These are phyloP conservation scores for Macrotrachela quadricornifera DNA, from an alignment of 1,140 invertebrate species.

Conservation along the genomic window DNA sequence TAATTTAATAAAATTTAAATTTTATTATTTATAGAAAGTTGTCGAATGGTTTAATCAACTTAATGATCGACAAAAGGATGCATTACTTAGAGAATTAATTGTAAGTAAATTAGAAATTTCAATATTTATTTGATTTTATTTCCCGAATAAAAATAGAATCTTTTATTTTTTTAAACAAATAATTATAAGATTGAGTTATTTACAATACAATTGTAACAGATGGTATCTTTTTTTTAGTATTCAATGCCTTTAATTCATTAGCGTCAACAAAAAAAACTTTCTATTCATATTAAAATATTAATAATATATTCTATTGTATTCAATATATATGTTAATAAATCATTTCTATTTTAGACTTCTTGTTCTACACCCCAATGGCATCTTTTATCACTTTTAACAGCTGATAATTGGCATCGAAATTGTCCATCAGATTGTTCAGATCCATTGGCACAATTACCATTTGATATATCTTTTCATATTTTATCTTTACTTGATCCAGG, in stretches of 20 bases:
- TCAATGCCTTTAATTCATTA: too few relatives aligned
- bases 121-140: too few relatives aligned
- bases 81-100: constrained; percentile 28
- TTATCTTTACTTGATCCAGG: constrained; percentile 36
- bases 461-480: constrained; percentile 26
- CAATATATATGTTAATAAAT: background rate
- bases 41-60: constrained; percentile 31
- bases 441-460: constrained; percentile 31
- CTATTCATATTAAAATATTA: too few relatives aligned
- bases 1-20: background rate
- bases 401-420: constrained; percentile 25
- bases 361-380: constrained; percentile 31
- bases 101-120: constrained; percentile 23
- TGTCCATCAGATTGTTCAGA: constrained; percentile 35
- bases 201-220: too few relatives aligned
- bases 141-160: too few relatives aligned
- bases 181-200: too few relatives aligned
- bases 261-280: too few relatives aligned
- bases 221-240: too few relatives aligned
- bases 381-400: constrained; percentile 28
- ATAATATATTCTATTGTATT: too few relatives aligned
- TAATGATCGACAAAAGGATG: constrained; percentile 32
- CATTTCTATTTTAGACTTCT: constrained; percentile 16
- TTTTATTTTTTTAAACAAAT: too few relatives aligned
- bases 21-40: constrained; percentile 20